A percentile compares a stretch with the other conserved stretches of the same genome.
These are phyloP conservation scores for Chaenodraco wilsoni DNA, from an alignment of 2,797 vertebrate genomes.

Conservation along the genomic window DNA sequence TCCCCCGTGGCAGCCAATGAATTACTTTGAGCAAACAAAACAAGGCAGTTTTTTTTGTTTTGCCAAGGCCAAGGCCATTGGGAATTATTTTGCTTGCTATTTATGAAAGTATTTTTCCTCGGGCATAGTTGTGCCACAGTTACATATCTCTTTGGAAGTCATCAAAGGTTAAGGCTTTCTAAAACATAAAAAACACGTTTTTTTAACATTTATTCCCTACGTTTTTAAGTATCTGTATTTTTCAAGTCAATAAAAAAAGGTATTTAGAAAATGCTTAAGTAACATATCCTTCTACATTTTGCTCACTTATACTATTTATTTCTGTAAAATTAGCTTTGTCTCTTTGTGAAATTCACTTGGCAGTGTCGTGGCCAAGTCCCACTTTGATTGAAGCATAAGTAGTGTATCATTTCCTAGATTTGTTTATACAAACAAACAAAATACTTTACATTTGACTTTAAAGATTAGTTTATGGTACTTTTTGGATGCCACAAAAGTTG, in stretches of 20 bases:
- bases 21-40: conserved; percentile 31
- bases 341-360: too few relatives aligned
- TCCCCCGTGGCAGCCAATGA: conserved; percentile 12
- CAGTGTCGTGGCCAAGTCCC: too few relatives aligned
- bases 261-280: too few relatives aligned
- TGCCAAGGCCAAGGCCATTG: conserved; percentile 20
- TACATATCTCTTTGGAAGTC: conserved; percentile 5
- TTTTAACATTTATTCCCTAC: not conserved
- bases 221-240: not conserved
- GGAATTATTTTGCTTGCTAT: conserved; percentile 24
- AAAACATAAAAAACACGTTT: not conserved
- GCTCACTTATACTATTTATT: not conserved
- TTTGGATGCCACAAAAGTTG: too few relatives aligned
- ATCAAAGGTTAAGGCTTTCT: conserved; percentile 10
- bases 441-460: too few relatives aligned
- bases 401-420: too few relatives aligned
- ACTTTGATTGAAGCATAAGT: too few relatives aligned
- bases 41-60: not conserved
- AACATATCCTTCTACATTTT: not conserved
- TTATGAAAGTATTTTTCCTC: conserved; percentile 27
- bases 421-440: too few relatives aligned
- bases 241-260: not conserved
- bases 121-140: conserved; percentile 8
- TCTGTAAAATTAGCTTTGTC: too few relatives aligned
- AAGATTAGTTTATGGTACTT: too few relatives aligned